Percentiles rank a stretch among this genome's conserved stretches.
Conservation (phyloP, 2,797 vertebrate genomes). For the Oryzias dopingdopingensis region DNA sequence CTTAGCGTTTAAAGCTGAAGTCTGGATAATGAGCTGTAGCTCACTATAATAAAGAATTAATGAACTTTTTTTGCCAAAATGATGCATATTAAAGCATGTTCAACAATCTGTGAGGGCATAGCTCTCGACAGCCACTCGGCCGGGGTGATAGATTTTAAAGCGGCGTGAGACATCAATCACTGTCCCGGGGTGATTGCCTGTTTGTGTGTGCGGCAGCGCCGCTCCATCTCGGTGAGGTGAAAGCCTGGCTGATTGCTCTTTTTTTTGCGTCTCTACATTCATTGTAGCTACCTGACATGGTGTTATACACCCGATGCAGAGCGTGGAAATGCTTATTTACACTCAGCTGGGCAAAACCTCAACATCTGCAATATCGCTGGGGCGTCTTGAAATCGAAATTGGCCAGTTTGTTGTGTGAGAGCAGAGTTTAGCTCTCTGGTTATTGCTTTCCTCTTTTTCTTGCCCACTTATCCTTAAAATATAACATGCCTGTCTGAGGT, state of each 20-base stretch:
- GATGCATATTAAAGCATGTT: slow-evolving; percentile 86
- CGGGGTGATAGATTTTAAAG: slow-evolving; percentile 89
- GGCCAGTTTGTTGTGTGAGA: slow-evolving; percentile 39
- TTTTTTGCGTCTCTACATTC: slow-evolving; percentile 81
- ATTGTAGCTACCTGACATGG: slow-evolving; percentile 81
- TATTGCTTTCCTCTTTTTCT: slow-evolving; percentile 56
- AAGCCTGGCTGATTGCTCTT: slow-evolving; percentile 88
- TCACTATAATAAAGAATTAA: slow-evolving; percentile 86
- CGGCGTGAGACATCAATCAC: slow-evolving; percentile 86
- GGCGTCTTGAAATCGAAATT: slow-evolving; percentile 54
- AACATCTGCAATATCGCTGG: slow-evolving; percentile 56
- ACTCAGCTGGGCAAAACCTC: slow-evolving; percentile 57
- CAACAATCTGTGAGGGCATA: slow-evolving; percentile 79
- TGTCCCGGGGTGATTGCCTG: slow-evolving; percentile 87
- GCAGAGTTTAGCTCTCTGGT: slow-evolving; percentile 44
- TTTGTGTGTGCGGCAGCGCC: slow-evolving; percentile 86
- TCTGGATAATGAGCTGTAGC: slow-evolving; percentile 57
- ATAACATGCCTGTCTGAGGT: slow-evolving; percentile 58
- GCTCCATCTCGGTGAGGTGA: slow-evolving; percentile 88
- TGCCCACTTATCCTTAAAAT: slow-evolving; percentile 62
- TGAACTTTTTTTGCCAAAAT: slow-evolving; percentile 84
- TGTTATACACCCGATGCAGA: slow-evolving; percentile 81
- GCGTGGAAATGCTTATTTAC: slow-evolving; percentile 80
- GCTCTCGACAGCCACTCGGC: slow-evolving; percentile 81
- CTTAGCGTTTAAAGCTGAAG: slow-evolving; percentile 34